Evolutionary conservation across 2,797 vertebrate genomes (phyloP), one percentile per base, ranked within the genome.

Genomic region (Cirrhinus molitorella): DNA sequence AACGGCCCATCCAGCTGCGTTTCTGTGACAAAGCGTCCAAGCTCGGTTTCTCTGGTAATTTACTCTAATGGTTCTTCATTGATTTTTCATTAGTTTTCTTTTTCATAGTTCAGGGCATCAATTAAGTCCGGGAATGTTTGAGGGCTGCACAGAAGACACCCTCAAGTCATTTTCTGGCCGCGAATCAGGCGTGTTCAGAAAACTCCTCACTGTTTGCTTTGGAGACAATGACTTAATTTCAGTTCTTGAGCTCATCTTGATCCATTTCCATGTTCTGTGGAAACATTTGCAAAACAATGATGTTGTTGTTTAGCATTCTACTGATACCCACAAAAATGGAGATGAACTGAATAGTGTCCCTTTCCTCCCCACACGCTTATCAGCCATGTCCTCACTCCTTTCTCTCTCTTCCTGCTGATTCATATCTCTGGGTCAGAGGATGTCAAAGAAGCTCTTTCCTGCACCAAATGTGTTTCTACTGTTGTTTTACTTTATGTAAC

Each of bases 1-100:
- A 92, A 89, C 0, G 70, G 73, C 86, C 89, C 80, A n/a, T 57
- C 82, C 90, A 90, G 91, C 93, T 91, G 89, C 83, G 85, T 51
- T 9, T 83, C 73, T 17, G 53, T 79, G 83, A 86, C 66, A 78
- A 80, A 72, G 47, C 40, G 13, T 59, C 71, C n/a, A 61, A 71
- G 77, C 74, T 82, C 43, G 9, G 5, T 78, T 87, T 87, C 53
- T 83, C 67, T 85, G 3, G 59, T 68, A 78, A 73, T 70, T 63
- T 21, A 53, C 9, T 23, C 40, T 57, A 67, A 68, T 70, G 34
- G 81, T 16, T 61, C 73, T 49, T 70, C 23, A 47, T 77, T 65
- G 78, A 84, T 86, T 80, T 73, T 28, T 71, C 67, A 76, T 76
- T 76, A 12, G 23, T 47, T 34, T 65, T 75, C 45, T 74, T 78